Percentiles rank a stretch among this genome's conserved stretches.
Evolutionary conservation across 2,797 vertebrate genomes (phyloP).

Genomic region (Pangasius mekongensis): DNA sequence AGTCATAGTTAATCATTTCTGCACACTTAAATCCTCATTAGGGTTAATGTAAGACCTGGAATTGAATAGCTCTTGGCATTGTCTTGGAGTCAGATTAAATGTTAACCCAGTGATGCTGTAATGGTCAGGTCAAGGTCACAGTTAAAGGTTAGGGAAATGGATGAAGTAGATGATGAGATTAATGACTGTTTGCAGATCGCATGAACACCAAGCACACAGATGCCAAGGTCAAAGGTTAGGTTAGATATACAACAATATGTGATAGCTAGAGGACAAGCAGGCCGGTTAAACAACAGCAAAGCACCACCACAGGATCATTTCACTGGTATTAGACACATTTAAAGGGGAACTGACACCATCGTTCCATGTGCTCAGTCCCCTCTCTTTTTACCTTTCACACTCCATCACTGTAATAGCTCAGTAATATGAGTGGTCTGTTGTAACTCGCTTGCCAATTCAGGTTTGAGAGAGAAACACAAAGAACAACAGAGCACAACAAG

Average conservation of each 20-base stretch:
- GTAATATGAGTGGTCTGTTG: slow-evolving; percentile 45
- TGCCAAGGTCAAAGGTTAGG: slow-evolving; percentile 56
- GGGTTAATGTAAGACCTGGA: slow-evolving; percentile 37
- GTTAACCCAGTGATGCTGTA: slow-evolving; percentile 49
- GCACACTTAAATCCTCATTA: slow-evolving; percentile 46
- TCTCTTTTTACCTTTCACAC: slow-evolving; percentile 64
- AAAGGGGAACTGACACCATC: slow-evolving; percentile 69
- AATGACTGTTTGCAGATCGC: slow-evolving; percentile 55
- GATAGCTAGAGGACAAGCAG: slow-evolving; percentile 63
- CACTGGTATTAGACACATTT: slow-evolving; percentile 67
- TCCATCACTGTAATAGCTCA: slow-evolving; percentile 56
- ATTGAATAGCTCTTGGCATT: slow-evolving; percentile 39
- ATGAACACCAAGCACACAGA: slow-evolving; percentile 43
- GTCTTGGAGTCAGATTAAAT: slow-evolving; percentile 49
- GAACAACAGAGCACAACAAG: background rate
- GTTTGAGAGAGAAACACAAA: slow-evolving; percentile 25
- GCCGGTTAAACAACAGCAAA: slow-evolving; percentile 58
- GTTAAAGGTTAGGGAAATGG: slow-evolving; percentile 58
- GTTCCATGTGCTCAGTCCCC: slow-evolving; percentile 47
- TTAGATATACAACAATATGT: slow-evolving; percentile 39
- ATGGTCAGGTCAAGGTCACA: slow-evolving; percentile 45
- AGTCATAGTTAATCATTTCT: slow-evolving; percentile 51
- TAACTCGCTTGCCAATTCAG: slow-evolving; percentile 41
- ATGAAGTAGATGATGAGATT: slow-evolving; percentile 46
- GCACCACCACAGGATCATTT: slow-evolving; percentile 67